phyloP scores from a whole-genome alignment of 1,140 invertebrate genomes.

The Pseudomyrmex cubaensis region DNA sequence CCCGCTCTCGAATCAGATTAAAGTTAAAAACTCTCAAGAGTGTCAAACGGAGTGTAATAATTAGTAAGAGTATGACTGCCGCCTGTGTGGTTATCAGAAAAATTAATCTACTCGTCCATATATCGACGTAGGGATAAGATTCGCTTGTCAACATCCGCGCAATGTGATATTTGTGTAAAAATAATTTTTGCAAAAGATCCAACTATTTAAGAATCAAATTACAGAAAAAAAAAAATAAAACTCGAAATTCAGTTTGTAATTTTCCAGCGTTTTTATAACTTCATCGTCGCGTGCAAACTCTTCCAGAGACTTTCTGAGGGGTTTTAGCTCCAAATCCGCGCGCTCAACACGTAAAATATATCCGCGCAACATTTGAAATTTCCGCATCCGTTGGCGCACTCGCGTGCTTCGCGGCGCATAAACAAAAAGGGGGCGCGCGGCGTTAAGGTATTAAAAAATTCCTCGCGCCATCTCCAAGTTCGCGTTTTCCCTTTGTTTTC shows the following conservation, averaged over 20 bases:
- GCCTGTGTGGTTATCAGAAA: not conserved
- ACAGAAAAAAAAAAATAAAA: too few species aligned
- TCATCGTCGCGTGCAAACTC: not conserved
- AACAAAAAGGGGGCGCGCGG: not conserved
- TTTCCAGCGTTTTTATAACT: too few species aligned
- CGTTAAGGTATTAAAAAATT: slow-evolving; percentile 41
- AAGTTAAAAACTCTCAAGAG: slow-evolving; percentile 35
- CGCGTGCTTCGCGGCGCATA: slow-evolving; percentile 17
- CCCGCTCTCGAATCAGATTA: slow-evolving; percentile 39
- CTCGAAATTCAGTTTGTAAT: not conserved
- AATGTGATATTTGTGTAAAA: not conserved
- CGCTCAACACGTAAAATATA: not conserved
- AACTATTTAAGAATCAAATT: too few species aligned
- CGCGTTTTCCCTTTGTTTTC: slow-evolving; percentile 50
- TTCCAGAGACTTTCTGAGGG: too few species aligned
- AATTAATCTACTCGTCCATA: not conserved
- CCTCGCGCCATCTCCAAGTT: slow-evolving; percentile 36
- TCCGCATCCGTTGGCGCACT: not conserved
- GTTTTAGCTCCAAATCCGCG: not conserved
- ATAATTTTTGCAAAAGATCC: not conserved
- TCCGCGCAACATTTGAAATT: slow-evolving; percentile 10
- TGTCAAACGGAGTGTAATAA: slow-evolving; percentile 11
- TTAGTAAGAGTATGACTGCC: slow-evolving; percentile 26
- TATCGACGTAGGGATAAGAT: not conserved
- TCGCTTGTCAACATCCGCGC: not conserved